phyloP scores from a whole-genome alignment of 2,888 invertebrate genomes.

The Lycaena phlaeas region DNA sequence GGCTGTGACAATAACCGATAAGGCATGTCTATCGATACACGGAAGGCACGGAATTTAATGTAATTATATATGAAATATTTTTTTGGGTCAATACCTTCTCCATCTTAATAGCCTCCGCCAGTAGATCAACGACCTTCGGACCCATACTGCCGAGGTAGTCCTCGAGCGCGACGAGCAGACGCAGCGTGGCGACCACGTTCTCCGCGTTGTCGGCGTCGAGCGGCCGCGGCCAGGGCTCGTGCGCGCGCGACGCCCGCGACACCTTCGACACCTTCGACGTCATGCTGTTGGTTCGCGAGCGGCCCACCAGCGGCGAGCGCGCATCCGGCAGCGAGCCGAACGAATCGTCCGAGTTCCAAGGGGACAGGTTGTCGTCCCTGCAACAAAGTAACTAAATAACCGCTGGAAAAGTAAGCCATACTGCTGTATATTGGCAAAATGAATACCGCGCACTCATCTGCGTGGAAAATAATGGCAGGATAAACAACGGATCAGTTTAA shows the following conservation, averaged over 20 bases:
- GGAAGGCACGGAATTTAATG: too few species aligned
- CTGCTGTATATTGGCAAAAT: too few species aligned
- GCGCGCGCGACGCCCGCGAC: conserved; percentile 25
- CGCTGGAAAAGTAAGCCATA: too few species aligned
- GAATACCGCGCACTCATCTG: too few species aligned
- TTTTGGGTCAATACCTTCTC: conserved; percentile 74
- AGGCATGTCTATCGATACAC: too few species aligned
- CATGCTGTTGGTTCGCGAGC: conserved; percentile 23
- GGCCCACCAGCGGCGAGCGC: conserved; percentile 21
- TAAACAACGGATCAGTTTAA: too few species aligned
- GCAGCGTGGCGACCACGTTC: conserved; percentile 78
- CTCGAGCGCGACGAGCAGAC: conserved; percentile 85
- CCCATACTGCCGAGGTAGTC: conserved; percentile 88
- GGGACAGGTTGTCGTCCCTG: conserved; percentile 46
- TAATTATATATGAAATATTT: too few species aligned
- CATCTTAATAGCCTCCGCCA: conserved; percentile 84
- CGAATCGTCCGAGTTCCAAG: conserved; percentile 55
- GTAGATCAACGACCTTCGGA: conserved; percentile 82
- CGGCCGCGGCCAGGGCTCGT: conserved; percentile 14
- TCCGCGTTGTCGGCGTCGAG: conserved; percentile 55
- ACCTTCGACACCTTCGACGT: conserved; percentile 24
- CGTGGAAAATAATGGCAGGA: too few species aligned
- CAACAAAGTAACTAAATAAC: conserved; percentile 21
- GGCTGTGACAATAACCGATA: too few species aligned
- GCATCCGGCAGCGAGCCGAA: conserved; percentile 35